Base-by-base conservation (phyloP, 2,113 vertebrate species). In the Agapornis roseicollis region DNA sequence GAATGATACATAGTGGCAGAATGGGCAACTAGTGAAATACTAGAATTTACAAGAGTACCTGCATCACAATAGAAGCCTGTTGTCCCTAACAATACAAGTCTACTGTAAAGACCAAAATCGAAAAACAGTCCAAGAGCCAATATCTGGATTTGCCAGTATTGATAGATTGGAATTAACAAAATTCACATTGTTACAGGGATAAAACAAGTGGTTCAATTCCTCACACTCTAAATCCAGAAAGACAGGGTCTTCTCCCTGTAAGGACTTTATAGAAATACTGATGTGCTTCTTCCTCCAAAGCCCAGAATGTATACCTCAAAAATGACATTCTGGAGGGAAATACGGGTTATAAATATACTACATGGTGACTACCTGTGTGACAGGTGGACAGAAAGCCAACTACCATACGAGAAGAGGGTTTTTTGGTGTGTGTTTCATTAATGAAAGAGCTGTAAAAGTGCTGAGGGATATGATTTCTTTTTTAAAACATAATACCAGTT, bases 181-280 rank as follows among this genome's bases (percentile, higher is more conserved):
- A 50, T 9, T 72, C 44, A 19, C 53, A 44, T 76, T 72, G 27
- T 55, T 88, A 77, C 78, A 86, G 27, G 24, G 17, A 20, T 17
- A 39, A 41, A 84, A 60, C 31, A 88, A 71, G 24, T 17, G 25
- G 35, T 86, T 88, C 39, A 44, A 70, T 78, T 80, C 80, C 33
- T 93, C 15, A 46, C 14, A 27, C 39, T 83, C 71, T 64, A 74
- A 71, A 88, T 66, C 9, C 35, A 79, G 50, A 86, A 74, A 82
- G 7, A 71, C 12, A 66, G 13, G 13, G 39, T 63, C 17, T 55
- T 92, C 86, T 66, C 47, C 64, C 29, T 74, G 33, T 78, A 61
- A 77, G 70, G 63, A 79, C 58, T 42, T 80, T 84, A 94, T 77
- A 66, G 33, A 92, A 88, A 85, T 84, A 86, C 44, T 80, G 31